Evolutionary conservation across 2,888 invertebrate genomes (phyloP).

Genomic region (Oegoconia quadripuncta): DNA sequence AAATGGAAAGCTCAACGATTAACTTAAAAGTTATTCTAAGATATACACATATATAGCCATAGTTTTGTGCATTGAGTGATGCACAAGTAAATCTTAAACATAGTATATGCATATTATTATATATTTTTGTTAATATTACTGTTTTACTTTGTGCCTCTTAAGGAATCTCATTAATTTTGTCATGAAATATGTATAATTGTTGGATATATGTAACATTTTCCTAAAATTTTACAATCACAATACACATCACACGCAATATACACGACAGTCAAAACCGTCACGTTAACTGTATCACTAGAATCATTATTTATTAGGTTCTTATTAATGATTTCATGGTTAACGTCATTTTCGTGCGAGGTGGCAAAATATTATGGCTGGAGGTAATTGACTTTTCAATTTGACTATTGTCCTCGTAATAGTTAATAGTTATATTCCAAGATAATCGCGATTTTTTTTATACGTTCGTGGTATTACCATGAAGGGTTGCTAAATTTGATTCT

Average conservation of each 20-base stretch:
- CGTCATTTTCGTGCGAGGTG: neutral
- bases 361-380: neutral
- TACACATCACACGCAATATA: slow-evolving; percentile 35
- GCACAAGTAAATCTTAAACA: slow-evolving; percentile 64
- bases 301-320: neutral
- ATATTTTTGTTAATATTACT: slow-evolving; percentile 67
- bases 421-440: too few relatives aligned
- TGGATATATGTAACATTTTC: slow-evolving; percentile 18
- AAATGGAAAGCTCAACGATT: slow-evolving; percentile 76
- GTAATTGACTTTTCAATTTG: neutral
- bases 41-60: slow-evolving; percentile 30
- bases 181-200: slow-evolving; percentile 14
- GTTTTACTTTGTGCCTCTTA: slow-evolving; percentile 69
- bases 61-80: slow-evolving; percentile 58
- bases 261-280: neutral
- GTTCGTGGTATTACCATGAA: too few relatives aligned
- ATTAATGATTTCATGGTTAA: neutral
- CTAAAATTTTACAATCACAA: slow-evolving; percentile 44
- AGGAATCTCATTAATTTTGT: slow-evolving; percentile 61
- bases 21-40: slow-evolving; percentile 72
- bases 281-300: neutral
- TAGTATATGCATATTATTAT: slow-evolving; percentile 40
- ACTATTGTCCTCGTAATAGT: neutral
- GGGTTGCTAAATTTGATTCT: too few relatives aligned
- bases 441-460: too few relatives aligned